Conservation (phyloP, 2,888 invertebrate species). For the Didymodactylos carnosus region DNA sequence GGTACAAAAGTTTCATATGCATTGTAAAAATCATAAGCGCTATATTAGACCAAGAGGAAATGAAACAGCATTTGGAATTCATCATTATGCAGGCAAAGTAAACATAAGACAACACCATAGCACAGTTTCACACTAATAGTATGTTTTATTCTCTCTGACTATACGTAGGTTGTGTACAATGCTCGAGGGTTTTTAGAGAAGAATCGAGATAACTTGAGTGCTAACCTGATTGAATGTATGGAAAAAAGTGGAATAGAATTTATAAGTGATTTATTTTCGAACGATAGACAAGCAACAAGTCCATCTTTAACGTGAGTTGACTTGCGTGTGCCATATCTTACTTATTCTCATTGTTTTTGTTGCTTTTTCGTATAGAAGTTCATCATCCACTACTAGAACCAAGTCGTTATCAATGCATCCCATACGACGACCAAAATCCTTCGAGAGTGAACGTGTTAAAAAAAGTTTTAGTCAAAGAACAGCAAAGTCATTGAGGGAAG, state of each 20-base stretch:
- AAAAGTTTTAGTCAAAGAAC: constrained; percentile 8
- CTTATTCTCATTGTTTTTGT: too few relatives aligned
- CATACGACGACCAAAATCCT: background rate
- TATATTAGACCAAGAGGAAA: constrained; percentile 3
- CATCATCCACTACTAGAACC: background rate
- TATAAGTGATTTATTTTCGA: constrained; percentile 2
- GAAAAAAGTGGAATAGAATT: constrained; percentile 19
- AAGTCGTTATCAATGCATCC: background rate
- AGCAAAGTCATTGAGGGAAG: constrained; percentile 5
- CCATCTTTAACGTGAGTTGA: too few relatives aligned
- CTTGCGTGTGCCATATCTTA: too few relatives aligned
- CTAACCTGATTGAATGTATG: constrained; percentile 22
- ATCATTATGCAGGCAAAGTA: constrained; percentile 14
- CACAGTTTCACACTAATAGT: constrained; percentile 1
- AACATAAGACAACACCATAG: too few relatives aligned
- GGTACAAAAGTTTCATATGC: constrained; percentile 24
- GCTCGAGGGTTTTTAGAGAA: constrained; percentile 14
- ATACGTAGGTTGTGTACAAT: constrained; percentile 4
- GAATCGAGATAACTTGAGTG: constrained; percentile 16
- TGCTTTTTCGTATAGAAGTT: too few relatives aligned
- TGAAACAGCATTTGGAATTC: constrained; percentile 10
- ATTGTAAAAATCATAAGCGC: constrained; percentile 18
- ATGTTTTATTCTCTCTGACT: too few relatives aligned
- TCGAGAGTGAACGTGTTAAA: background rate
- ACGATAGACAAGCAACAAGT: background rate